These are phyloP conservation scores for Aegotheles bennettii DNA, from an alignment of 2,113 vertebrate species.

Conservation along the genomic window DNA sequence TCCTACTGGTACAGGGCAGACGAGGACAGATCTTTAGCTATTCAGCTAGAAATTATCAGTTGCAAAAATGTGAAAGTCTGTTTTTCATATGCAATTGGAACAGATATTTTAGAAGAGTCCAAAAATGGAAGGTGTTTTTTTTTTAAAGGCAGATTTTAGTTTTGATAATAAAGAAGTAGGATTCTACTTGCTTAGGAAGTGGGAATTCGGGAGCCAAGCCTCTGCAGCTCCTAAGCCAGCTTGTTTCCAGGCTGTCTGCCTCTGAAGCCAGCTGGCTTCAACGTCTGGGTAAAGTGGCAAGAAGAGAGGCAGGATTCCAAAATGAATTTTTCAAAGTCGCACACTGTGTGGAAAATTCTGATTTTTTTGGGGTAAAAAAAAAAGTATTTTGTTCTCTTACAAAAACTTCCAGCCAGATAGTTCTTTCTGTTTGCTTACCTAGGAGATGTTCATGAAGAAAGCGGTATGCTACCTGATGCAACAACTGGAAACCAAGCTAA, in stretches of 20 bases:
- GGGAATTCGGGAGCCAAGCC: background rate
- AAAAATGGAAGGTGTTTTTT: background rate
- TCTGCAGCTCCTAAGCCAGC: background rate
- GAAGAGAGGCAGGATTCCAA: background rate
- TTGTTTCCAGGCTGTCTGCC: background rate
- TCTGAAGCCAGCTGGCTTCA: slow-evolving; percentile 47
- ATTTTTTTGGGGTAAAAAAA: background rate
- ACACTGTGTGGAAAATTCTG: background rate
- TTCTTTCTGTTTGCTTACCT: background rate
- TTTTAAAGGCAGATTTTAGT: background rate
- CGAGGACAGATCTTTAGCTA: background rate
- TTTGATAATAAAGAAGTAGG: background rate
- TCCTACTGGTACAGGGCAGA: background rate
- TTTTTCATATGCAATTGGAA: slow-evolving; percentile 24
- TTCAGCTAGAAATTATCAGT: background rate
- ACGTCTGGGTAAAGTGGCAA: background rate
- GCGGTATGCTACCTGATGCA: background rate
- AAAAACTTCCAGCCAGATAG: background rate
- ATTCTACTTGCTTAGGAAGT: background rate
- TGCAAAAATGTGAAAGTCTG: slow-evolving; percentile 7
- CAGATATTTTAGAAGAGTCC: slow-evolving; percentile 28
- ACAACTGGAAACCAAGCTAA: background rate
- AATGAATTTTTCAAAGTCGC: background rate
- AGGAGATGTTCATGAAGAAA: background rate
- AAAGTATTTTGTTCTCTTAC: background rate